Evolutionary conservation across 2,888 invertebrate genomes (phyloP), one percentile per base, ranked within the genome.

Genomic region (Morpho helenor): DNA sequence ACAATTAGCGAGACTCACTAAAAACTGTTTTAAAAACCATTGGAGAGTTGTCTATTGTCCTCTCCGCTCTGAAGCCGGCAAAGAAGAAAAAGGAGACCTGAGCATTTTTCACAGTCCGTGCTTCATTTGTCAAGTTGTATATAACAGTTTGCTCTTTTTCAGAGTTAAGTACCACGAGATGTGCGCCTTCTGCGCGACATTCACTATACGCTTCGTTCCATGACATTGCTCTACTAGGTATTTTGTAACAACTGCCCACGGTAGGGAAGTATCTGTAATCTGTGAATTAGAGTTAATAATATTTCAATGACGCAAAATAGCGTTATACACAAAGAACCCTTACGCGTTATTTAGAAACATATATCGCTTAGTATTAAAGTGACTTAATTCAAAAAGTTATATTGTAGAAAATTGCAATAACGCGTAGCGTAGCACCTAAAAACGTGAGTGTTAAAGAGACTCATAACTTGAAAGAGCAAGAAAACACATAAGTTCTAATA

Each of bases 191-290:
- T 0, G 75, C 73, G 2, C 66, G 68, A 60, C 87, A 87, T 48
- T 82, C 80, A 0, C 71, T 72, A 46, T 77, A 81, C 0, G 85
- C 85, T 56, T 81, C 70, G 55, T 81, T 77, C 87, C 87, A 87
- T 0, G 79, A 70, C 43, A 62, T 73, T 0, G 77, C 63, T 0
- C 66, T 9, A 0, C 22, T 44, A 0, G 82, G 71, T 0, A 84
- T 72, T 50, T 72, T 81, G 70, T 87, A 87, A 63, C 87, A 87
- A 57, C 84, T 82, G 2, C 77, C 72, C 2, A 74, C 67, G 46
- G 69, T 70, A n/a, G 66, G 56, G 8, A 67, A 66, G 66, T 77
- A 78, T 43, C 62, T 52, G 64, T 83, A 86, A 41, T 64, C 85
- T 85, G 68, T 10, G 31, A 43, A 67, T 56, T 0, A 9, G 31